Conservation (phyloP, 2,113 vertebrate species). For the Lamprotornis superbus region DNA sequence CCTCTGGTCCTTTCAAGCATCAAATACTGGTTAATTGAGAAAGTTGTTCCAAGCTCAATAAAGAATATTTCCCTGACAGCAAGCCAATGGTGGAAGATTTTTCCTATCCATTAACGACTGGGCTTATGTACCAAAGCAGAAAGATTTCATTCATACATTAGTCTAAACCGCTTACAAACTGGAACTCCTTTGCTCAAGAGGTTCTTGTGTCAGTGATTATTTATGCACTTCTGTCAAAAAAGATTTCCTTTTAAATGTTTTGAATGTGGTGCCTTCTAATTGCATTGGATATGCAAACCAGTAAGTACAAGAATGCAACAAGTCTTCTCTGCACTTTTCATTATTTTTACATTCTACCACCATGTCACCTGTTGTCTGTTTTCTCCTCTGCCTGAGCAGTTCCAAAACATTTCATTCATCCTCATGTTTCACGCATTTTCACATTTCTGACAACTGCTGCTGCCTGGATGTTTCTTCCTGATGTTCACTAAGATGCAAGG, state of each 20-base stretch:
- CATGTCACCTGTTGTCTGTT: neutral
- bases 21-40: neutral
- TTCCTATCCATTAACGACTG: neutral
- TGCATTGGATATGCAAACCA: neutral
- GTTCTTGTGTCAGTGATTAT: neutral
- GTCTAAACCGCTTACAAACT: neutral
- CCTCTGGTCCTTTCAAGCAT: neutral
- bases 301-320: neutral
- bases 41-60: neutral
- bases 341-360: neutral
- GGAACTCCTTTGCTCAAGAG: neutral
- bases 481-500: neutral
- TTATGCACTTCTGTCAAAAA: neutral
- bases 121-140: neutral
- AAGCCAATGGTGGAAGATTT: neutral
- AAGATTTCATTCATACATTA: neutral
- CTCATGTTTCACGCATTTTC: neutral
- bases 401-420: neutral
- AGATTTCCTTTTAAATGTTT: neutral
- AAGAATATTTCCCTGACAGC: neutral
- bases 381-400: neutral
- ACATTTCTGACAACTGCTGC: neutral
- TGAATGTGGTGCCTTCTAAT: neutral
- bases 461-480: neutral
- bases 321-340: neutral